Base-by-base conservation (phyloP, 2,113 vertebrate genomes). In the Pseudorhombus dupliciocellatus region DNA sequence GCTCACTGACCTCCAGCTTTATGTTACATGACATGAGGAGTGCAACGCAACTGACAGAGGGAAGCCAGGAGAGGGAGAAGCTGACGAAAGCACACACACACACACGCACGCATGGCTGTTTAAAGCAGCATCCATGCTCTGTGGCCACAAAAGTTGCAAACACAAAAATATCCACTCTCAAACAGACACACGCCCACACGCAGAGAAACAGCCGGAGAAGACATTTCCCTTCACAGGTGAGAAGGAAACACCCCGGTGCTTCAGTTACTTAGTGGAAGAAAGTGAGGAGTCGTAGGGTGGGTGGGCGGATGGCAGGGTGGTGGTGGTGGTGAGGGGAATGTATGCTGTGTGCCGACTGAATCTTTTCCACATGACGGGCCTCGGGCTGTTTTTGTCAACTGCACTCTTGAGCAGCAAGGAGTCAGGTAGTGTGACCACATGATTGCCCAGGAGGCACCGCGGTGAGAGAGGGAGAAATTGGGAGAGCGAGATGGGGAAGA, bases 21-120 rank as follows among this genome's bases (percentile, higher is more conserved):
- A 93, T 93, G 93, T 92, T 93, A 96, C 90, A 93, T 93, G 91
- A 94, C 93, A 95, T 77, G 83, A 92, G 85, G 73, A 91, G 88
- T 85, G 90, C 90, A 84, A 89, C 91, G 87, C 75, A 75, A 92
- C 88, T 91, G 84, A 91, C 91, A 90, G 68, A 77, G 77, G 84
- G 80, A 80, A 75, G 77, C 87, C 73, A 8, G n/a, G 46, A 15
- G 46, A 50, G 46, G 46, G 46, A 50, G 46, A 50, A 15, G 46
- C 40, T 14, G 15, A 16, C 15, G 46, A n/a, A 48, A n/a, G 21
- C 50, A 56, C 31, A 40, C 12, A 11, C 26, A 62, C 56, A 66
- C 64, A 71, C 58, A 60, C 37, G 50, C 51, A 63, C 7, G 53
- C 46, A 22, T 1, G 53, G 75, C 73, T 75, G 61, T 75, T 84